Conservation (phyloP, 2,113 vertebrate genomes). For the Misgurnus mizolepis region DNA sequence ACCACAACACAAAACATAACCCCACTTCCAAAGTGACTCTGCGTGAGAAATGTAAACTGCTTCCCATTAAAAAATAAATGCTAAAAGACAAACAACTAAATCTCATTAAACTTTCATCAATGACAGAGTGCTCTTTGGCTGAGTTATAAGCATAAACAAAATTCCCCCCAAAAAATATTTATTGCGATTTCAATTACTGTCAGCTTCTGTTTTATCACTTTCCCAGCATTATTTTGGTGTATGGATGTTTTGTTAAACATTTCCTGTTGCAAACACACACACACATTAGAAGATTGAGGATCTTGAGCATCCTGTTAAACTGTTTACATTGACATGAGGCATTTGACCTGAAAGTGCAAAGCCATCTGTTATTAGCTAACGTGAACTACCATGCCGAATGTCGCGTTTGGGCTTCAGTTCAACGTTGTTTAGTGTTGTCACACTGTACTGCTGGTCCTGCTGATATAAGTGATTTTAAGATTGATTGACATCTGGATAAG, state of each 20-base stretch:
- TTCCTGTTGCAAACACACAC: not conserved
- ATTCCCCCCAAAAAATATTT: not conserved
- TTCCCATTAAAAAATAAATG: too few relatives aligned
- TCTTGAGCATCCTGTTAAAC: constrained; percentile 5
- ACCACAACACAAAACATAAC: too few relatives aligned
- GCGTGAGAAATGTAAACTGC: too few relatives aligned
- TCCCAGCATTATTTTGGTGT: constrained; percentile 2
- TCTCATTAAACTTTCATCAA: not conserved
- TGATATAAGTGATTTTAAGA: not conserved
- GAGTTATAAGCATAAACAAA: not conserved
- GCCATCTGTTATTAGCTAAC: constrained; percentile 12
- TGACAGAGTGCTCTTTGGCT: not conserved
- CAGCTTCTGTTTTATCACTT: constrained; percentile 11
- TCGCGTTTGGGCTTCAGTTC: not conserved
- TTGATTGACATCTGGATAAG: too few relatives aligned
- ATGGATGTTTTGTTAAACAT: not conserved
- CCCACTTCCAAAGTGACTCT: too few relatives aligned
- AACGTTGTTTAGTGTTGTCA: not conserved
- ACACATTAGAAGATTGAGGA: not conserved
- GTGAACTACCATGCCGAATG: not conserved
- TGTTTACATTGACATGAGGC: constrained; percentile 18
- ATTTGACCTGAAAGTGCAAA: constrained; percentile 5
- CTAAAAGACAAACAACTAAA: not conserved
- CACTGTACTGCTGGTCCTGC: not conserved
- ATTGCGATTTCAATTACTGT: not conserved